Evolutionary conservation across 2,113 vertebrate species (phyloP).

Genomic region (Macroglossus sobrinus): DNA sequence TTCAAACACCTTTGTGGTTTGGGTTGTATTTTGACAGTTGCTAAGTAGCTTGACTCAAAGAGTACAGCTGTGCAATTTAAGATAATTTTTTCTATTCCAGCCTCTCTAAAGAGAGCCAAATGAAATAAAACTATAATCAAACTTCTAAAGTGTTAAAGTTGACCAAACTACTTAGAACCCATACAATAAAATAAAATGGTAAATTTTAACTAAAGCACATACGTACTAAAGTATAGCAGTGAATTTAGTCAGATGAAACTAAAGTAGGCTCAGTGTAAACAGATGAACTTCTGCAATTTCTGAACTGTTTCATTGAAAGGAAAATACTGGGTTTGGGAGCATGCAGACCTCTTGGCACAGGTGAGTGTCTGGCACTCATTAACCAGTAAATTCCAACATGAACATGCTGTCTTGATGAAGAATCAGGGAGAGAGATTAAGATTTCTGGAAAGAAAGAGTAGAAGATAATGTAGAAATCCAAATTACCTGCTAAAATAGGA

Average conservation of each 20-base stretch:
- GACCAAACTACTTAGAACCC: not conserved
- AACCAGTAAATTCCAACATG: not conserved
- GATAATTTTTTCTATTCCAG: slow-evolving; percentile 9
- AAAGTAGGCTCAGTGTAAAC: not conserved
- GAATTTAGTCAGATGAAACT: not conserved
- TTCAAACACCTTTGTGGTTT: slow-evolving; percentile 75
- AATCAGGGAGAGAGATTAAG: not conserved
- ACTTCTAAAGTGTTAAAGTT: slow-evolving; percentile 22
- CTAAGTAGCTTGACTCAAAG: slow-evolving; percentile 64
- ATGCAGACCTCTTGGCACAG: not conserved
- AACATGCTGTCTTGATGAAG: not conserved
- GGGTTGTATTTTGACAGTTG: slow-evolving; percentile 74
- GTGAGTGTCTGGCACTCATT: not conserved
- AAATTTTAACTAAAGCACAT: not conserved
- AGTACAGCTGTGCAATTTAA: slow-evolving; percentile 62
- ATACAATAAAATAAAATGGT: not conserved
- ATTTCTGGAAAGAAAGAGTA: not conserved
- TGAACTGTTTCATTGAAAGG: not conserved
- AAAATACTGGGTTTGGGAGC: not conserved
- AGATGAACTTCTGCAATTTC: not conserved
- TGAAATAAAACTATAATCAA: slow-evolving; percentile 17
- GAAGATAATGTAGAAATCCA: not conserved
- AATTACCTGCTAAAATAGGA: not conserved
- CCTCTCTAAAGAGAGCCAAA: slow-evolving; percentile 37
- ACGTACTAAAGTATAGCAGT: not conserved